A percentile compares a stretch with the other conserved stretches of the same genome.
These are phyloP conservation scores for Ricordea florida DNA, from an alignment of 92 coral and sea anemone genomes.

Conservation along the genomic window DNA sequence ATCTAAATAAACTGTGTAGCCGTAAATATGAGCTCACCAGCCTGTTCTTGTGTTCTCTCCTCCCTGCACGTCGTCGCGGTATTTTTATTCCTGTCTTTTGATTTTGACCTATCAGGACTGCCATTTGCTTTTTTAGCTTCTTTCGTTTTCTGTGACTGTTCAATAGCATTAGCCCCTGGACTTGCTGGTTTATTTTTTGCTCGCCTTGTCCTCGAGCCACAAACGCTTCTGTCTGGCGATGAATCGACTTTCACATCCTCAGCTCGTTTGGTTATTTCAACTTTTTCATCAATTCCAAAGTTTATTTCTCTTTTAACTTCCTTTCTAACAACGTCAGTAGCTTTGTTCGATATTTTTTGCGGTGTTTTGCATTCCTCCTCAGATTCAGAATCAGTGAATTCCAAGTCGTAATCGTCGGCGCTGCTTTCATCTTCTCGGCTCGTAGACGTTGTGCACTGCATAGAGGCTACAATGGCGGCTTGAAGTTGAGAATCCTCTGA, in stretches of 20 bases:
- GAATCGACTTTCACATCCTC: background rate
- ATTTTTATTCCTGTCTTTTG: too few relatives aligned
- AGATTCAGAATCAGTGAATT: slow-evolving; percentile 84
- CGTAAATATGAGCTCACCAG: too few relatives aligned
- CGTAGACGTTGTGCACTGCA: slow-evolving; percentile 66
- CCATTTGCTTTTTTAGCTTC: slow-evolving; percentile 1
- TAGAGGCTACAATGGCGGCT: slow-evolving; percentile 97
- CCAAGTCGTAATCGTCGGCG: slow-evolving; percentile 69
- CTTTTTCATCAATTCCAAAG: background rate
- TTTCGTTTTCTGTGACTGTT: background rate
- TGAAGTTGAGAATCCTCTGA: slow-evolving; percentile 98
- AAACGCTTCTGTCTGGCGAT: background rate
- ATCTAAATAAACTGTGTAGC: too few relatives aligned
- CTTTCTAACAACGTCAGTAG: background rate
- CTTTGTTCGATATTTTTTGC: slow-evolving; percentile 23
- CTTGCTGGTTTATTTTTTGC: background rate
- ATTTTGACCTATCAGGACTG: background rate
- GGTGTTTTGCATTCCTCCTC: slow-evolving; percentile 63
- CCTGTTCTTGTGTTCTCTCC: slow-evolving; percentile 19
- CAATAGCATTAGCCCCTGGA: background rate
- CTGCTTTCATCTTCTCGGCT: slow-evolving; percentile 50
- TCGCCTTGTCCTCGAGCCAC: background rate
- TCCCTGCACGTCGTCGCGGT: too few relatives aligned
- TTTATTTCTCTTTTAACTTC: slow-evolving; percentile 17
- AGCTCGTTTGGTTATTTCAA: background rate